Evolutionary conservation across 2,113 vertebrate genomes (phyloP), one percentile per base, ranked within the genome.

Genomic region (Procapra przewalskii): DNA sequence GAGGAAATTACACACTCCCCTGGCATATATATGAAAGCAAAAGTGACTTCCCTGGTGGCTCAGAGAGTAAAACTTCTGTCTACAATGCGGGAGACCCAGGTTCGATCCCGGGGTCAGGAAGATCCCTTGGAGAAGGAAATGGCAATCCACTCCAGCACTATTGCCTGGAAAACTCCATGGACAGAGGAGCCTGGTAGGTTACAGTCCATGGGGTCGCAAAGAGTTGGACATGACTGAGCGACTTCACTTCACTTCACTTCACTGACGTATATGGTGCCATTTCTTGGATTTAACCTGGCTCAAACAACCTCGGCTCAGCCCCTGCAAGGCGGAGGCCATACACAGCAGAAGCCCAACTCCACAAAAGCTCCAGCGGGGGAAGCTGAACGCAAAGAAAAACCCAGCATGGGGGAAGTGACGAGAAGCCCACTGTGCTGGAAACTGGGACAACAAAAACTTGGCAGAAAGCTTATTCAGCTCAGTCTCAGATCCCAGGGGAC

Each of bases 321-420:
- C 64, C 17, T 21, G 17, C 8, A 5, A 36, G 17, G n/a, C 0
- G 0, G 64, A 71, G 17, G 17, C 64, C 17, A 71, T 21, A n/a
- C 17, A 36, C 1, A 71, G n/a, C n/a, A 71, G 17, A 71, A 71
- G n/a, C 8, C 17, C 64, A 71, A 71, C 8, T 71, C 8, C 0
- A 0, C 1, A 2, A 67, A 67, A 67, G 4, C 8, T 67, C 17
- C 64, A 19, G 17, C 0, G 1, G 64, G 36, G 33, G 64, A 71
- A 71, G 17, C 64, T 36, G n/a, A 36, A 36, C 0, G 1, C 0
- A 2, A 36, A 71, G 64, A 71, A 71, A 67, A 71, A 45, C 17
- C 64, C 64, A 71, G 64, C 17, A 36, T 4, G 4, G 9, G n/a
- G 64, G 17, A 71, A 71, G 64, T 21, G 8, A 71, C 17, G 21